phyloP scores from a whole-genome alignment of 2,888 invertebrate genomes.

The Eulithis prunata region DNA sequence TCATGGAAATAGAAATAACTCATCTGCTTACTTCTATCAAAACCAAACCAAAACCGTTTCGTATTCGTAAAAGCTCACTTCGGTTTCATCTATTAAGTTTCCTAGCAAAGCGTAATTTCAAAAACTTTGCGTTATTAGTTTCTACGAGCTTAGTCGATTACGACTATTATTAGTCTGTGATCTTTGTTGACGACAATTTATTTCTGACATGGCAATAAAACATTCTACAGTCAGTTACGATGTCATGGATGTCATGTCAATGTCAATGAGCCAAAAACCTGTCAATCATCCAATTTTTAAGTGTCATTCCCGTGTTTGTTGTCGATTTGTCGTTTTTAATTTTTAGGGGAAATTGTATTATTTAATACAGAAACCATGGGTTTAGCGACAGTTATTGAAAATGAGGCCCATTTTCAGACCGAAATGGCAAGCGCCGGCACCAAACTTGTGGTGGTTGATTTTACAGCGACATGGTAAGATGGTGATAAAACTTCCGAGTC shows the following conservation, averaged over 20 bases:
- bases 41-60: too few relatives aligned
- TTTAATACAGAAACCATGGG: conserved; percentile 70
- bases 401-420: conserved; percentile 92
- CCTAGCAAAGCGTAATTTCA: too few relatives aligned
- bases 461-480: conserved; percentile 95
- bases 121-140: too few relatives aligned
- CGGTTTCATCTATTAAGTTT: too few relatives aligned
- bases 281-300: conserved; percentile 50
- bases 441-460: conserved; percentile 96
- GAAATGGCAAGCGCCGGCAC: conserved; percentile 94
- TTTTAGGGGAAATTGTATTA: conserved; percentile 22
- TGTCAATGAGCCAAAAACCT: not conserved
- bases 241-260: not conserved
- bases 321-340: conserved; percentile 44
- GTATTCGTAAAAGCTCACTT: too few relatives aligned
- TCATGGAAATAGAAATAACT: too few relatives aligned
- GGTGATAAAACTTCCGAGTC: conserved; percentile 66
- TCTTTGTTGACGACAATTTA: too few relatives aligned
- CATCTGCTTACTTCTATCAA: too few relatives aligned
- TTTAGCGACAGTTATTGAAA: conserved; percentile 86
- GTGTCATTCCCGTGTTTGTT: conserved; percentile 54
- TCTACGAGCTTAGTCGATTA: too few relatives aligned
- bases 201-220: too few relatives aligned
- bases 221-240: too few relatives aligned
- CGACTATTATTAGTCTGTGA: too few relatives aligned